phyloP scores from a whole-genome alignment of 2,113 vertebrate species.

The Hemicordylus capensis region DNA sequence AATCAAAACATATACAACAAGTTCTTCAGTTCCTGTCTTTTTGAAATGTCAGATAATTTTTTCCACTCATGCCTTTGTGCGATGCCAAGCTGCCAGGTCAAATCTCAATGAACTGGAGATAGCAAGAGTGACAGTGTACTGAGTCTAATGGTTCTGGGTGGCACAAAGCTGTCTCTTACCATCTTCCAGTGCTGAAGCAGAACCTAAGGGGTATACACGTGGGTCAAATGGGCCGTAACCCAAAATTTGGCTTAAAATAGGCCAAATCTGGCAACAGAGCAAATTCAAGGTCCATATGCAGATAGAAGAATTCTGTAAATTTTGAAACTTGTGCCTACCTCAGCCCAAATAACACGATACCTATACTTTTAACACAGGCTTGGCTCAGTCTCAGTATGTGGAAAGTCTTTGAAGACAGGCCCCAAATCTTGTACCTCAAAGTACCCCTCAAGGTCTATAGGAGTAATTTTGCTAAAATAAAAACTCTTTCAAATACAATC shows the following conservation, averaged over 20 bases:
- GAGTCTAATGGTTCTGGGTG: background rate
- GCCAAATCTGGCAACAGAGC: no score
- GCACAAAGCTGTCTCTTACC: background rate
- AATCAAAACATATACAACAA: background rate
- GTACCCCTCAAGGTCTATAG: background rate
- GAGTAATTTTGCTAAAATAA: fast-evolving
- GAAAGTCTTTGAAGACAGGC: background rate
- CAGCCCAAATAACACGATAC: background rate
- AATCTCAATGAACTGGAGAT: background rate
- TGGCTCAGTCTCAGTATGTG: background rate
- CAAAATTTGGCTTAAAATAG: no score
- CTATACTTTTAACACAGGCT: background rate
- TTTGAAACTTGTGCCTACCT: background rate
- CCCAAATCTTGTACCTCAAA: background rate
- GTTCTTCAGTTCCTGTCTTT: fast-evolving
- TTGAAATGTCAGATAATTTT: fast-evolving
- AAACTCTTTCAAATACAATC: background rate
- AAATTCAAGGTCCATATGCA: fast-evolving
- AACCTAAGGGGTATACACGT: no score
- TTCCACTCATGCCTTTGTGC: background rate
- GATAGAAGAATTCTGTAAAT: background rate
- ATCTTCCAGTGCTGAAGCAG: background rate
- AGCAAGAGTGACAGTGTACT: background rate
- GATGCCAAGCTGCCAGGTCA: background rate
- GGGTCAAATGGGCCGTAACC: no score